A percentile compares a stretch with the other conserved stretches of the same genome.
These are phyloP conservation scores for Crax fasciolata DNA, from an alignment of 2,797 vertebrate species.

Conservation along the genomic window DNA sequence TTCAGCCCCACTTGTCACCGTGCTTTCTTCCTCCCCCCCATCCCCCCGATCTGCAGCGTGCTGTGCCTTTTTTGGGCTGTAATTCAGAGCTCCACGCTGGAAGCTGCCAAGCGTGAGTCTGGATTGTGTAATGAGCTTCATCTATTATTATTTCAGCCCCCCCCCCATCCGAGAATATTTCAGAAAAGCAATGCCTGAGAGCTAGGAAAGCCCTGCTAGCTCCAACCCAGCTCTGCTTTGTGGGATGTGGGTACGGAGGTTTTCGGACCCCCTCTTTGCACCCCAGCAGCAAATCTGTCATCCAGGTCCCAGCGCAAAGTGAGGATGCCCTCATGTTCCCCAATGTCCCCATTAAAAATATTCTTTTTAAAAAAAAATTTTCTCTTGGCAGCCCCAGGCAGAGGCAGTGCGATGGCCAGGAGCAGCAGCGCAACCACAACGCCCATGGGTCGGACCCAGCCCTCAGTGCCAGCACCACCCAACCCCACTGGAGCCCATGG, in stretches of 20 bases:
- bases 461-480: fast-evolving
- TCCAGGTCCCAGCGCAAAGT: fast-evolving
- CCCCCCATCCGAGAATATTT: neutral
- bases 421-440: neutral
- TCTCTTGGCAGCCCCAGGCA: neutral
- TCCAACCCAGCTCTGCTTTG: neutral
- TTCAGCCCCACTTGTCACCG: neutral
- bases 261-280: neutral
- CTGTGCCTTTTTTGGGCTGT: constrained; percentile 52
- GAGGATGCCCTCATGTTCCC: neutral
- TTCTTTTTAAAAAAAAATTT: neutral
- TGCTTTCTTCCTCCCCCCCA: neutral
- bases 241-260: fast-evolving
- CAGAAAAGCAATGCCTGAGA: neutral
- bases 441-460: neutral
- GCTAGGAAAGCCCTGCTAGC: neutral
- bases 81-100: neutral
- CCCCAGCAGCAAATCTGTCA: neutral
- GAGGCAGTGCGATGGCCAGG: neutral
- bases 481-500: neutral
- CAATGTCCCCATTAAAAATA: neutral
- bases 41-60: neutral
- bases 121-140: constrained; percentile 28
- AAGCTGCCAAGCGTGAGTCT: constrained; percentile 46
- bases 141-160: neutral